These are phyloP conservation scores for Sebastes baramenuke DNA, from an alignment of 2,797 vertebrate genomes.

Conservation along the genomic window DNA sequence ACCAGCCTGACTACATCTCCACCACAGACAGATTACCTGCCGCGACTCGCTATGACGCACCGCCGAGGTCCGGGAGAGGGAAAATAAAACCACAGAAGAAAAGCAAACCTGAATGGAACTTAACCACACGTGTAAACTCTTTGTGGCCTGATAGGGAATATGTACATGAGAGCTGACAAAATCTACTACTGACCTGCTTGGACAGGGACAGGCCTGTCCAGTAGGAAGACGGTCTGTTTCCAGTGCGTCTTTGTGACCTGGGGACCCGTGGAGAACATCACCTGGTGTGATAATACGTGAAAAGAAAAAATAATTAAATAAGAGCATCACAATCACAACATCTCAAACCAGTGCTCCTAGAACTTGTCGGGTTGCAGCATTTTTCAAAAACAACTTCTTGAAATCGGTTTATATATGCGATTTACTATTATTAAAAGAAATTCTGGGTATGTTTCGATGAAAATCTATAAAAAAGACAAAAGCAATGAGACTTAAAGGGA, in stretches of 20 bases:
- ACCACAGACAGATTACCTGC: slow-evolving; percentile 70
- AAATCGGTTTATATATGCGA: neutral
- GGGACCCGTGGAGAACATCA: slow-evolving; percentile 93
- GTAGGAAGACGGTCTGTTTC: slow-evolving; percentile 93
- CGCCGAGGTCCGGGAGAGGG: neutral
- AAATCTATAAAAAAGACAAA: neutral
- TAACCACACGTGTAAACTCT: neutral
- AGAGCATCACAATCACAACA: neutral
- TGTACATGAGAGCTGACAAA: neutral
- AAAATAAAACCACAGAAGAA: neutral
- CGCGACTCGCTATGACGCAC: slow-evolving; percentile 3
- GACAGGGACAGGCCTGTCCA: slow-evolving; percentile 89
- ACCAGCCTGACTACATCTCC: slow-evolving; percentile 58
- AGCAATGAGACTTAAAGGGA: no score
- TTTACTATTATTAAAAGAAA: neutral
- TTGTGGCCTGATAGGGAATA: rapidly evolving
- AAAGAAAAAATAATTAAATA: neutral
- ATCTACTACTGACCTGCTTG: slow-evolving; percentile 83
- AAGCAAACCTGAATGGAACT: neutral
- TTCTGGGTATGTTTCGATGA: neutral
- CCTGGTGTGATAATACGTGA: slow-evolving; percentile 68
- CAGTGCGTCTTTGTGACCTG: slow-evolving; percentile 90
- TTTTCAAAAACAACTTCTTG: neutral
- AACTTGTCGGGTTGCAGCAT: neutral
- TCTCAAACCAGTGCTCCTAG: neutral